These are phyloP conservation scores for Lycopodina hypogea DNA, from an alignment of 37 sponge, comb jelly and placozoan genomes.

Conservation along the genomic window DNA sequence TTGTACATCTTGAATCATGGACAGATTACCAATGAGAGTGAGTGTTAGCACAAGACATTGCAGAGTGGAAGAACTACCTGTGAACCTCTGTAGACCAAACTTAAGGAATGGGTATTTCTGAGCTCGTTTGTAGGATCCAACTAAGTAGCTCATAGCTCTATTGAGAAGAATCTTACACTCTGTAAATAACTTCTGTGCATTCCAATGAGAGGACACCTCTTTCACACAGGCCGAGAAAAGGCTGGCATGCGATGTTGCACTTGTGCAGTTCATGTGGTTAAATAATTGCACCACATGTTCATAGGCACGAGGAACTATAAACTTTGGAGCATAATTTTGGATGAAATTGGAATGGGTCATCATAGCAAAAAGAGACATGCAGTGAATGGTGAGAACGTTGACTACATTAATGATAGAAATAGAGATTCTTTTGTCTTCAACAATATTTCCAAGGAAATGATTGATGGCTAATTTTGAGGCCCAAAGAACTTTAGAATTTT, in stretches of 20 bases:
- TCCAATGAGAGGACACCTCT: not conserved
- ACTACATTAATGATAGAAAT: constrained; percentile 33
- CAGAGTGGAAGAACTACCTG: constrained; percentile 8
- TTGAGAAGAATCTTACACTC: constrained; percentile 14
- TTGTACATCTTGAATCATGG: not conserved
- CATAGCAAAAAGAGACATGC: constrained; percentile 35
- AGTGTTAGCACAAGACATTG: constrained; percentile 47
- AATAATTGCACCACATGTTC: constrained; percentile 47
- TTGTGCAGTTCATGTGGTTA: constrained; percentile 28
- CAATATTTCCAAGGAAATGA: constrained; percentile 35
- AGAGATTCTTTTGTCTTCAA: not conserved
- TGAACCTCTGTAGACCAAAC: constrained; percentile 17
- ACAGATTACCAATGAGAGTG: constrained; percentile 47
- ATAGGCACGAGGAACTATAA: constrained; percentile 29
- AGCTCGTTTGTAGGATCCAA: constrained; percentile 20
- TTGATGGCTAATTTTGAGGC: constrained; percentile 27
- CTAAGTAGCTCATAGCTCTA: constrained; percentile 9
- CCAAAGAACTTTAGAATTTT: not conserved
- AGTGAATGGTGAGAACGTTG: constrained; percentile 27
- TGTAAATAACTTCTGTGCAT: not conserved
- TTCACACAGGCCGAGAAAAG: constrained; percentile 26
- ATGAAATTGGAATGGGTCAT: constrained; percentile 8
- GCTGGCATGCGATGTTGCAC: not conserved
- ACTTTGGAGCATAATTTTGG: constrained; percentile 1
- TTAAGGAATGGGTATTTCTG: constrained; percentile 36